A percentile compares a stretch with the other conserved stretches of the same genome.
Evolutionary conservation across 2,797 vertebrate species (phyloP).

Genomic region (Crypturellus tataupa): DNA sequence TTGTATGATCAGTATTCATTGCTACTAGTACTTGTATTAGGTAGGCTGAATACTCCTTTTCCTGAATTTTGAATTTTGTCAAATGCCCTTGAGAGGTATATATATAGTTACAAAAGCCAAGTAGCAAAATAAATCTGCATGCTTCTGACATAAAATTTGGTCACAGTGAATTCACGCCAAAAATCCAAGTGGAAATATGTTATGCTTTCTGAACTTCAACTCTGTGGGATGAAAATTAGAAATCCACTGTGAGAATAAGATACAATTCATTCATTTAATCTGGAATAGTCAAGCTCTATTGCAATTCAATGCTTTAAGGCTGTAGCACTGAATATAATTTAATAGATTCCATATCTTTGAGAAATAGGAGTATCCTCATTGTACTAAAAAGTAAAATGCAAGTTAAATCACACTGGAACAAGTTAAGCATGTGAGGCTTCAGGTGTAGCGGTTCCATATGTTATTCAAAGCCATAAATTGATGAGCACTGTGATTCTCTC

Average conservation of each 20-base stretch:
- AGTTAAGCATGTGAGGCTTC: background rate
- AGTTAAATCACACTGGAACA: background rate
- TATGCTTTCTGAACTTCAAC: background rate
- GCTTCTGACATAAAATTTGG: background rate
- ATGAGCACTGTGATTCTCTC: background rate
- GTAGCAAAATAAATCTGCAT: background rate
- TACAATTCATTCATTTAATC: background rate
- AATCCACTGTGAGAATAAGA: too few species aligned
- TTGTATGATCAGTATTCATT: background rate
- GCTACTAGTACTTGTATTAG: background rate
- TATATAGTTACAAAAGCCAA: background rate
- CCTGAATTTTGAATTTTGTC: slow-evolving; percentile 31
- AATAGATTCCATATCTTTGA: background rate
- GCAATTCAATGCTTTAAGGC: background rate
- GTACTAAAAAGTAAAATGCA: background rate
- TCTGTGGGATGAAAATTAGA: background rate
- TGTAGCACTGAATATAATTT: background rate
- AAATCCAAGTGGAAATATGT: background rate
- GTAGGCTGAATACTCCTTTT: background rate
- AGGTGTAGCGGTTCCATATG: background rate
- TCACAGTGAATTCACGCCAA: background rate
- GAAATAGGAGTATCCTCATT: background rate
- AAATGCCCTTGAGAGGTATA: background rate
- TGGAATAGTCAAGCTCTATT: background rate
- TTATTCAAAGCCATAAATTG: background rate